A percentile compares a stretch with the other conserved stretches of the same genome.
These are phyloP conservation scores for Sitta carolinensis DNA, from an alignment of 2,797 vertebrate species.

Conservation along the genomic window DNA sequence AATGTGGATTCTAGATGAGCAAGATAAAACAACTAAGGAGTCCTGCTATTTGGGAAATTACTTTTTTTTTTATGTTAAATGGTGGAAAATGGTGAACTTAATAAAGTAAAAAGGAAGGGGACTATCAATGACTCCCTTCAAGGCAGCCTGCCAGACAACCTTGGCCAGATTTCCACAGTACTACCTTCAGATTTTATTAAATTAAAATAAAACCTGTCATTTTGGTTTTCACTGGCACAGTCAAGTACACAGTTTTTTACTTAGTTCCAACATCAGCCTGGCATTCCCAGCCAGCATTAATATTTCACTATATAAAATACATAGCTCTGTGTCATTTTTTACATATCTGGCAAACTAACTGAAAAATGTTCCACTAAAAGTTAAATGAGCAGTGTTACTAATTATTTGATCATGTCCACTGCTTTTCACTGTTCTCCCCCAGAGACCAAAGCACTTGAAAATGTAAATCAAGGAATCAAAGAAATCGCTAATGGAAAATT, in stretches of 20 bases:
- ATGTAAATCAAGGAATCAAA: constrained; percentile 29
- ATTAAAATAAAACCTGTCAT: constrained; percentile 73
- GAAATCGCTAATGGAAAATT: constrained; percentile 33
- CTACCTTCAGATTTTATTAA: constrained; percentile 73
- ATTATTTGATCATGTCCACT: constrained; percentile 28
- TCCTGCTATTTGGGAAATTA: constrained; percentile 67
- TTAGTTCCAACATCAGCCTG: constrained; percentile 47
- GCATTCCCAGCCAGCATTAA: constrained; percentile 43
- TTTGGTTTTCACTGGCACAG: constrained; percentile 61
- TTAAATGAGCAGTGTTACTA: constrained; percentile 28
- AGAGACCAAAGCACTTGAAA: constrained; percentile 45
- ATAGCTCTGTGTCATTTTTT: constrained; percentile 39
- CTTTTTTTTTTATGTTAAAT: constrained; percentile 55
- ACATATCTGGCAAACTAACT: constrained; percentile 32
- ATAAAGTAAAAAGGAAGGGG: constrained; percentile 50
- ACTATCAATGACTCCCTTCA: constrained; percentile 59
- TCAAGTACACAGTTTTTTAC: constrained; percentile 54
- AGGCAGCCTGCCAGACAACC: constrained; percentile 68
- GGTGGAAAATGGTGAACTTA: constrained; percentile 38
- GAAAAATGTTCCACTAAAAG: constrained; percentile 54
- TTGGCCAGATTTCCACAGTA: constrained; percentile 56
- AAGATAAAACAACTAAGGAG: constrained; percentile 57
- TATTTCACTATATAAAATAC: constrained; percentile 55
- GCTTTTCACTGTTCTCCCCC: constrained; percentile 17
- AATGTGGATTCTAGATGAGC: constrained; percentile 13